phyloP scores from a whole-genome alignment of 2,113 vertebrate species.

The Datnioides undecimradiatus region DNA sequence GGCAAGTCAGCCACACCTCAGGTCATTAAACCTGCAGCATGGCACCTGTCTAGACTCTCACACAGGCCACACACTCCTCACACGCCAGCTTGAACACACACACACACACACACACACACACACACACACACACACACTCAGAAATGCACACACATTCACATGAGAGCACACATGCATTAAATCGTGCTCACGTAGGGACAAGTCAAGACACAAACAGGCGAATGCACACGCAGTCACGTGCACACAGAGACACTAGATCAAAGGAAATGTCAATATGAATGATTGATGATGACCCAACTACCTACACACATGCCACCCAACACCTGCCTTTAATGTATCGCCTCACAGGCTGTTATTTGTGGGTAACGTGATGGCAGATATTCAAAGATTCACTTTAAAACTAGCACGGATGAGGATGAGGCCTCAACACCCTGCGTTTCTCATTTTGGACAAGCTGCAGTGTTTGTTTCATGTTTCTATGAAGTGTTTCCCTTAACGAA shows the following conservation, averaged over 20 bases:
- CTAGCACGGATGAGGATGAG: background rate
- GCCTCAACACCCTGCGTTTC: background rate
- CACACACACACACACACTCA: background rate
- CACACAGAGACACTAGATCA: conserved; percentile 59
- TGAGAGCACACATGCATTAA: background rate
- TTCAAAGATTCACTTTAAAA: background rate
- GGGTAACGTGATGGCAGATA: background rate
- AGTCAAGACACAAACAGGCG: background rate
- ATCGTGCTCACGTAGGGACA: background rate
- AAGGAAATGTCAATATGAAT: conserved; percentile 75
- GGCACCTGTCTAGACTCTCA: conserved; percentile 44
- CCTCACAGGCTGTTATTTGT: background rate
- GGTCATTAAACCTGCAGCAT: conserved; percentile 59
- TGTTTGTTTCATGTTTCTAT: background rate
- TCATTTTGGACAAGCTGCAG: background rate
- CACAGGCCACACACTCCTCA: too few species aligned
- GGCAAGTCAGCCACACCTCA: conserved; percentile 35
- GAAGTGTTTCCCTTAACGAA: background rate
- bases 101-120: background rate
- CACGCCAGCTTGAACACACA: background rate
- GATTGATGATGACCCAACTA: conserved; percentile 67
- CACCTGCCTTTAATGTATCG: conserved; percentile 12
- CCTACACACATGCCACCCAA: conserved; percentile 44
- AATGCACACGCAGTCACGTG: background rate
- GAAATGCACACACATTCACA: background rate